phyloP scores from a whole-genome alignment of 1,140 invertebrate species.

The Drosophila sechellia region DNA sequence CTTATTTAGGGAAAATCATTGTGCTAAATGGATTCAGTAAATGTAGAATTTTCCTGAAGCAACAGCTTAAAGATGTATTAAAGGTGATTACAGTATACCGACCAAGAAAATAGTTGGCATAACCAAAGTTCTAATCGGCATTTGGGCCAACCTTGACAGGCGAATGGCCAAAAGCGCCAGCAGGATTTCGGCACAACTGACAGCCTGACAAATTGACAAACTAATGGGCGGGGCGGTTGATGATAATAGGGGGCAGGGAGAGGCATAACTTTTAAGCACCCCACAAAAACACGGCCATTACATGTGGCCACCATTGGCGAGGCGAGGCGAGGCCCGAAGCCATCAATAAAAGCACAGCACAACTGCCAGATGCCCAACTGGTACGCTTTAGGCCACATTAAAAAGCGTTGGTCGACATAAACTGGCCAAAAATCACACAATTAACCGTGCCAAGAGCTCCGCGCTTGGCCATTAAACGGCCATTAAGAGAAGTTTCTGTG shows the following conservation, averaged over 20 bases:
- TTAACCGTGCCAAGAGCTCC: conserved; percentile 62
- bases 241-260: background rate
- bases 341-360: conserved; percentile 71
- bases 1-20: background rate
- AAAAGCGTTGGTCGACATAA: conserved; percentile 71
- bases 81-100: background rate
- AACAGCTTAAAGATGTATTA: background rate
- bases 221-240: conserved; percentile 5
- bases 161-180: conserved; percentile 6
- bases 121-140: conserved; percentile 24
- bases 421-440: conserved; percentile 75
- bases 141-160: background rate
- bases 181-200: conserved; percentile 15
- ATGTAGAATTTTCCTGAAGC: too few species aligned
- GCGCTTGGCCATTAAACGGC: conserved; percentile 62
- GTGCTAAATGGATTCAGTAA: too few species aligned
- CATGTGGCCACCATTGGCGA: conserved; percentile 61
- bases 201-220: conserved; percentile 57
- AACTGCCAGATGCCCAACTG: conserved; percentile 11
- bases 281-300: conserved; percentile 74
- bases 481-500: conserved; percentile 54
- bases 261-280: conserved; percentile 72
- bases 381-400: conserved; percentile 40
- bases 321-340: conserved; percentile 46
- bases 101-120: conserved; percentile 18